phyloP scores from a whole-genome alignment of 1,140 invertebrate genomes.

The Oreohelix idahoensis region DNA sequence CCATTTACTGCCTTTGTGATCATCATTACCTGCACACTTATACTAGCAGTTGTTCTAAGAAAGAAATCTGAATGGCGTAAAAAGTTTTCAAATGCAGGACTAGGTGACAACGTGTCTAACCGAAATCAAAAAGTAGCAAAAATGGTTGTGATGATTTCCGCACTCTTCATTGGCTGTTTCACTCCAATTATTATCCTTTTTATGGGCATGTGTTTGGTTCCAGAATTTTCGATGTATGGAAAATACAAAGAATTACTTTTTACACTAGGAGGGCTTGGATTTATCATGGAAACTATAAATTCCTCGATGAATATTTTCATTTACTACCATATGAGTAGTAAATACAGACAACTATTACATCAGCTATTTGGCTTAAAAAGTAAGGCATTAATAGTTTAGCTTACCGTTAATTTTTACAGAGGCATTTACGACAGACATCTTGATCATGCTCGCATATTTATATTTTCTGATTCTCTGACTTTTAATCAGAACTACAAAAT shows the following conservation, averaged over 20 bases:
- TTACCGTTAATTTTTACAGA: no score
- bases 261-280: neutral
- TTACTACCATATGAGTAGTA: no score
- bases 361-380: no score
- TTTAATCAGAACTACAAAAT: no score
- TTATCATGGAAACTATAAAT: neutral
- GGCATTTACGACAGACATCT: no score
- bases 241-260: conserved; percentile 7
- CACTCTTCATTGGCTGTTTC: neutral
- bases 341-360: no score
- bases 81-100: neutral
- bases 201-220: neutral
- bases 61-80: neutral
- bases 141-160: no score
- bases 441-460: no score
- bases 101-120: neutral
- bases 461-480: no score
- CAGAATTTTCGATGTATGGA: neutral
- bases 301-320: no score
- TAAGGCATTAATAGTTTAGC: no score
- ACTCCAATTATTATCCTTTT: conserved; percentile 2
- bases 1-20: conserved; percentile 1
- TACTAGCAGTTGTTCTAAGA: neutral
- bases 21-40: neutral
- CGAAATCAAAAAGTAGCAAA: neutral